Base-by-base conservation (phyloP, 2,888 invertebrate species). In the Cerastoderma edule region DNA sequence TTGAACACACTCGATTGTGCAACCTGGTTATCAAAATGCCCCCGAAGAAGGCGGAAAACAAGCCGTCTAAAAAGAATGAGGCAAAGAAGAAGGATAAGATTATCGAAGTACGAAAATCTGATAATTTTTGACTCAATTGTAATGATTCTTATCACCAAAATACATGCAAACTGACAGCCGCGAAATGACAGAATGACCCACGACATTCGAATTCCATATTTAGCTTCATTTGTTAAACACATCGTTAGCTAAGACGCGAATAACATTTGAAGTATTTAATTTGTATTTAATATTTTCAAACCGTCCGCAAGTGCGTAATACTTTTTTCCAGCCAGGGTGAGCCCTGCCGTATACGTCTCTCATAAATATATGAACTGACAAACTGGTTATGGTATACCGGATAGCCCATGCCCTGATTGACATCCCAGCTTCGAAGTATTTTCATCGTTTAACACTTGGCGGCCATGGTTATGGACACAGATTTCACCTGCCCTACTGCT, bases 11-110 rank as follows among this genome's bases (percentile, higher is more conserved):
- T 35, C 48, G n/a, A 71, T 75, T 76, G 71, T 77, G 82, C 74
- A 73, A 75, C 30, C 64, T 65, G 13, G 24, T n/a, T 2, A 48
- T n/a, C 54, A 88, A 80, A 75, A 92, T 92, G 92, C 92, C 92
- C 32, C 92, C 92, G 2, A 92, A 91, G 78, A 85, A 87, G 67
- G 87, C 86, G 67, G 64, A 75, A 69, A 84, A 87, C 80, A 93
- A 91, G 66, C 95, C 96, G 2, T 98, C 97, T 92, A 99, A 99
- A 93, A 99, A 99, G 94, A 96, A 96, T 1, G 98, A 98, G 87
- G 94, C 95, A 89, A 99, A 99, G 94, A 98, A 99, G 93, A 99
- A 99, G 93, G 98, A 99, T 91, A 99, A 99, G 95, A 96, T 98
- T 83, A 97, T 99, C 85, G 98, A 92, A 88, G 92, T 92, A 85